A percentile compares a stretch with the other conserved stretches of the same genome.
These are phyloP conservation scores for Acleris sparsana DNA, from an alignment of 2,888 invertebrate genomes.

Conservation along the genomic window DNA sequence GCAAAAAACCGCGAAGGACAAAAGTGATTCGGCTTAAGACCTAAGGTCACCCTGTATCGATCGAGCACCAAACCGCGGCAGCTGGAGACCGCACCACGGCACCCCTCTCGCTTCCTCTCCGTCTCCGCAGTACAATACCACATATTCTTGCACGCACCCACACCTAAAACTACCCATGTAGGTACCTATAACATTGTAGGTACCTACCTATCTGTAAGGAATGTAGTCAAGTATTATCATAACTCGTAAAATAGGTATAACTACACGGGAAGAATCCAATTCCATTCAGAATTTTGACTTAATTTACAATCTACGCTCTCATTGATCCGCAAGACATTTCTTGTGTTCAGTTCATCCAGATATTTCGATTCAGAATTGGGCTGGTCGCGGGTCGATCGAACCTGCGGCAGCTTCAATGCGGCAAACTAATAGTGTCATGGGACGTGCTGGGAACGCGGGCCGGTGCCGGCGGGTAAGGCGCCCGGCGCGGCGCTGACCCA, in stretches of 20 bases:
- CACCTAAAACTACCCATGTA: background rate
- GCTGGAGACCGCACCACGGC: slow-evolving; percentile 63
- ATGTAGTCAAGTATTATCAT: background rate
- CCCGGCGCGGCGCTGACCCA: slow-evolving; percentile 45
- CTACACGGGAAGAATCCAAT: slow-evolving; percentile 7
- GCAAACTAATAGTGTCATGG: slow-evolving; percentile 59
- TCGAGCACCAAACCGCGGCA: slow-evolving; percentile 56
- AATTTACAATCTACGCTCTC: slow-evolving; percentile 14
- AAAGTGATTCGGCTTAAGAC: slow-evolving; percentile 54
- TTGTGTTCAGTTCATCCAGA: background rate
- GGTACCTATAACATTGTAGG: no score
- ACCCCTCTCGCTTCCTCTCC: slow-evolving; percentile 49
- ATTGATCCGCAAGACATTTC: slow-evolving; percentile 28
- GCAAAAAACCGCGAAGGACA: slow-evolving; percentile 23
- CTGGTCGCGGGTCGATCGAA: slow-evolving; percentile 70
- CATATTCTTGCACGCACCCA: slow-evolving; percentile 34
- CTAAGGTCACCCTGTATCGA: slow-evolving; percentile 75
- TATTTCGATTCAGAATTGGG: slow-evolving; percentile 53
- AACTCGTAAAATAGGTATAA: background rate
- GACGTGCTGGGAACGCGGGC: slow-evolving; percentile 45
- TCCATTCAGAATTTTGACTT: slow-evolving; percentile 5
- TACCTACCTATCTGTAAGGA: no score
- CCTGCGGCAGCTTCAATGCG: slow-evolving; percentile 70
- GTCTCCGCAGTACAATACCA: slow-evolving; percentile 38
- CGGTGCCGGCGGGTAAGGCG: slow-evolving; percentile 33